A percentile compares a stretch with the other conserved stretches of the same genome.
Conservation (phyloP, 1,140 invertebrate genomes). For the Heterodera carotae region DNA sequence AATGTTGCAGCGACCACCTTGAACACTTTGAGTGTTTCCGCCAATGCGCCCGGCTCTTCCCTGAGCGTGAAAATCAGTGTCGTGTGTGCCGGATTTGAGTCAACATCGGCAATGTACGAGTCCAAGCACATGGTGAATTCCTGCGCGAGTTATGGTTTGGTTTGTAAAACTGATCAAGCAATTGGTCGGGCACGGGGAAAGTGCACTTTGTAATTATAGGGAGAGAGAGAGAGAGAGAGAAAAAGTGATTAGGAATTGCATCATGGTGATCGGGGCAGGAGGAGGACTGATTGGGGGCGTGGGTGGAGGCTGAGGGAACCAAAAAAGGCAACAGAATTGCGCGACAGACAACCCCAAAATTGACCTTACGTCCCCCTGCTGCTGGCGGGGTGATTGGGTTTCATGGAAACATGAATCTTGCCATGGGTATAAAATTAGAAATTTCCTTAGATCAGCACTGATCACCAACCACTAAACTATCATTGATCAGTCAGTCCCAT, state of each 20-base stretch:
- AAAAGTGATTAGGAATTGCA: neutral
- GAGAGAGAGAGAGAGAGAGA: neutral
- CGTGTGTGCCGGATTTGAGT: conserved; percentile 53
- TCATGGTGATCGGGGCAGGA: neutral
- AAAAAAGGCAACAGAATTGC: neutral
- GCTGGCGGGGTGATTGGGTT: no score
- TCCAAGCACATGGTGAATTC: conserved; percentile 55
- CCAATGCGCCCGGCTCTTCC: conserved; percentile 62
- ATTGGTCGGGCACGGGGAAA: no score
- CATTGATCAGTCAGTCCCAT: no score
- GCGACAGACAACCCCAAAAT: neutral
- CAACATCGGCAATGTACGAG: conserved; percentile 62
- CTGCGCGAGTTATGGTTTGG: no score
- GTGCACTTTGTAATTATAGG: neutral
- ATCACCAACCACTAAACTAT: no score
- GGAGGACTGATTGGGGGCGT: no score
- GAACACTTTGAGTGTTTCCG: conserved; percentile 60
- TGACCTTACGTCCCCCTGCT: no score
- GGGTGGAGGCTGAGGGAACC: no score
- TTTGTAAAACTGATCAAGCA: no score
- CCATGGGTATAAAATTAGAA: no score
- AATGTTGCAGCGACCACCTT: conserved; percentile 44
- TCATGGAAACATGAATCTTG: no score
- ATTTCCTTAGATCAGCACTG: no score
- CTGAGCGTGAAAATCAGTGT: conserved; percentile 64